A percentile compares a stretch with the other conserved stretches of the same genome.
Evolutionary conservation across 2,888 invertebrate genomes (phyloP).

Genomic region (Caenorhabditis virilis): DNA sequence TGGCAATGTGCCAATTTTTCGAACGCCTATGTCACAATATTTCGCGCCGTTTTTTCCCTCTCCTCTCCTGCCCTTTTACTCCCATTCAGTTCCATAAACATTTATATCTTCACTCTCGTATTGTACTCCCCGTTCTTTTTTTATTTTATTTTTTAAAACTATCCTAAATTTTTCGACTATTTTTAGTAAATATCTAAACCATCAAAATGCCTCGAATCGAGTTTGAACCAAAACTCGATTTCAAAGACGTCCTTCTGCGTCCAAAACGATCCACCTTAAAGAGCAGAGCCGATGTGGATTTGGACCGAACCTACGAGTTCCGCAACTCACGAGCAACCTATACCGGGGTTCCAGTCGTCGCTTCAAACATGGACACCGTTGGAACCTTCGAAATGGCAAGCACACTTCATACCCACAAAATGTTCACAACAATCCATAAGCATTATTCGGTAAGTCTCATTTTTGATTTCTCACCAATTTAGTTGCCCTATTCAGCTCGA

Average conservation of each 20-base stretch:
- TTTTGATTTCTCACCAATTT: background rate
- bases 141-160: no score
- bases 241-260: slow-evolving; percentile 87
- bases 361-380: slow-evolving; percentile 95
- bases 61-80: no score
- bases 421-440: slow-evolving; percentile 90
- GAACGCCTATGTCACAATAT: no score
- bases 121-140: no score
- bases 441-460: slow-evolving; percentile 76
- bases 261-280: slow-evolving; percentile 85
- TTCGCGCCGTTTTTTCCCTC: no score
- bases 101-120: no score
- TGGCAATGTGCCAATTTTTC: no score
- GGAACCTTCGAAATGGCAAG: slow-evolving; percentile 94
- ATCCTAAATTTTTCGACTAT: no score
- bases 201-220: slow-evolving; percentile 78
- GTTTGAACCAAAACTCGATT: slow-evolving; percentile 88
- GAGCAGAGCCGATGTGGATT: slow-evolving; percentile 60
- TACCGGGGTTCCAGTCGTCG: slow-evolving; percentile 74
- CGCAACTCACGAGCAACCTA: slow-evolving; percentile 71
- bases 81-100: no score
- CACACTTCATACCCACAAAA: slow-evolving; percentile 81
- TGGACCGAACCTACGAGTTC: slow-evolving; percentile 67
- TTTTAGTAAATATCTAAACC: no score
- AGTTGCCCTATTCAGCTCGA: slow-evolving; percentile 63